Evolutionary conservation across 2,888 invertebrate species (phyloP), one percentile per base, ranked within the genome.

Genomic region (Idaea straminata): DNA sequence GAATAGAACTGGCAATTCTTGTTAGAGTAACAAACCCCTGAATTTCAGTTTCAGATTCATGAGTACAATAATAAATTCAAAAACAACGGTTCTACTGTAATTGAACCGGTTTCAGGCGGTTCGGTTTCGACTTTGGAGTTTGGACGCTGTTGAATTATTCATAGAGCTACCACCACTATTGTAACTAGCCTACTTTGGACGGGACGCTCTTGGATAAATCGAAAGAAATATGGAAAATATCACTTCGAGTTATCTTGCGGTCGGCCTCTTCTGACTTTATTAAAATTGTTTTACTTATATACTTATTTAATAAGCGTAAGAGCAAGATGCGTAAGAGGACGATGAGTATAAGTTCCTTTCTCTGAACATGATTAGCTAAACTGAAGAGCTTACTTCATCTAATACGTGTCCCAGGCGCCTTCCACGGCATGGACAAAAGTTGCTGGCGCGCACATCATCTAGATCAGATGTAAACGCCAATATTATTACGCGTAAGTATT

Each of bases 1-100:
- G 47, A 47, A 47, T 13, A 47, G 47, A 47, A 47, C 47, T 47
- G 47, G 13, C 47, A 13, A 47, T 47, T 47, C 47, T 47, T 47
- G 36, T 36, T 7, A 47, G 47, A 47, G 47, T 7, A 47, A 47
- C 47, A 47, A 47, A 47, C 47, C 47, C 47, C 47, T 47, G 47
- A 47, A 59, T 34, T 59, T 59, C 59, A 59, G 34, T 59, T 59
- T 59, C 13, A 4, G 25, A 59, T 59, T 59, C 59, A 59, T 59
- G 59, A 59, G 59, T 16, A 59, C 59, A 59, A 59, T 59, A 59
- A 59, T 59, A 59, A 59, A 59, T 59, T 59, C 59, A 59, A 59
- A 59, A 59, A 59, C 59, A 59, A 34, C 34, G 16, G 59, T 58
- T 58, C 6, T 15, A 6, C 15, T 58, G 58, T 58, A 58, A 58